A percentile compares a stretch with the other conserved stretches of the same genome.
phyloP scores from a whole-genome alignment of 2,797 vertebrate species.

The Sebastes hubbsi region DNA sequence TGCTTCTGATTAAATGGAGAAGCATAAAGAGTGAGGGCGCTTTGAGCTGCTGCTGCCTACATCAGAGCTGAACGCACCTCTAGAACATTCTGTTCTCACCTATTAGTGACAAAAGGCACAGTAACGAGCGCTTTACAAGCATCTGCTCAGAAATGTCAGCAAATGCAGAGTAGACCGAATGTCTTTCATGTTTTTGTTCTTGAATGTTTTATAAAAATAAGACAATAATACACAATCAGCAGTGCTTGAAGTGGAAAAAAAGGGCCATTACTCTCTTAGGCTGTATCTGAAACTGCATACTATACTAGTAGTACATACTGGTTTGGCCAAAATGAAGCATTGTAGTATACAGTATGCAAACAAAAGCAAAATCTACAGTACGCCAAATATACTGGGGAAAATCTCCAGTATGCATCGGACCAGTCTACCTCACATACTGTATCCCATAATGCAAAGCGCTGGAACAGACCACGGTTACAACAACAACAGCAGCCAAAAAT shows the following conservation, averaged over 20 bases:
- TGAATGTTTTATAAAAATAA: neutral
- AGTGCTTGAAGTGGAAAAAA: neutral
- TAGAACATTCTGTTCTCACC: constrained; percentile 50
- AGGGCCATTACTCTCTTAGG: too few species aligned
- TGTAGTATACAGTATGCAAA: neutral
- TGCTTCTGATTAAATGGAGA: constrained; percentile 61
- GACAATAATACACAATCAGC: neutral
- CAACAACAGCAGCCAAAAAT: rapidly evolving
- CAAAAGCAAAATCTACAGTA: neutral
- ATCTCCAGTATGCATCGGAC: too few species aligned
- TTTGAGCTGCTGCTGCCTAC: constrained; percentile 21
- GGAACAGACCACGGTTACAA: too few species aligned
- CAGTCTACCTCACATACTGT: rapidly evolving
- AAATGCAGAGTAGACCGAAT: neutral
- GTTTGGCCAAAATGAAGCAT: too few species aligned
- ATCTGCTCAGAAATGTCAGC: constrained; percentile 26
- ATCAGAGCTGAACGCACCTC: constrained; percentile 22
- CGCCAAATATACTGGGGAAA: too few species aligned
- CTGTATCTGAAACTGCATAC: too few species aligned
- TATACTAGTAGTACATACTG: too few species aligned
- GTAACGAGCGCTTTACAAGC: constrained; percentile 4
- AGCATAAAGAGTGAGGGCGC: constrained; percentile 18
- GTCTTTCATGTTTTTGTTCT: neutral
- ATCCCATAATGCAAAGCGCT: too few species aligned
- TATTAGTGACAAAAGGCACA: constrained; percentile 14